A percentile compares a stretch with the other conserved stretches of the same genome.
Conservation (phyloP, 2,113 vertebrate genomes). For the Trematocara zebra region DNA sequence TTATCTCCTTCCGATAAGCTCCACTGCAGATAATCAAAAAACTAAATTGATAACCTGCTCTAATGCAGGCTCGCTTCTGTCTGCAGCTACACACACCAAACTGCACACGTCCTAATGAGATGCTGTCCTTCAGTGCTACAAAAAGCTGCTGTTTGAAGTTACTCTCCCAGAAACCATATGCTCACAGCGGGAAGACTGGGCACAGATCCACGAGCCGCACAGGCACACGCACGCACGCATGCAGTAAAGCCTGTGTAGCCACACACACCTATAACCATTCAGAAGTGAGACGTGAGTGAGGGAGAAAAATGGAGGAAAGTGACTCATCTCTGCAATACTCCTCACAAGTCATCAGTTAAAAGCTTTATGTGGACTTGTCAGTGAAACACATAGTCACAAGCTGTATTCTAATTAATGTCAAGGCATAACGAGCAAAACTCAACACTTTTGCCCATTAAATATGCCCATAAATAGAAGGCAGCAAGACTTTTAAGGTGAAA, state of each 20-base stretch:
- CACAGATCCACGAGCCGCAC: not conserved
- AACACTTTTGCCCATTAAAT: not conserved
- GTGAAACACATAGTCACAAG: not conserved
- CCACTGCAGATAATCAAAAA: conserved; percentile 54
- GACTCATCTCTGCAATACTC: not conserved
- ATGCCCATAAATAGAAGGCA: not conserved
- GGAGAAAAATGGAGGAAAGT: not conserved
- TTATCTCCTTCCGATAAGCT: conserved; percentile 49
- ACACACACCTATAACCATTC: not conserved
- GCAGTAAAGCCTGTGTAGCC: not conserved
- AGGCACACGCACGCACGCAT: not conserved
- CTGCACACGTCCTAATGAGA: conserved; percentile 32
- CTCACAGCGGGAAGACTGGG: not conserved
- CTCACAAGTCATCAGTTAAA: not conserved
- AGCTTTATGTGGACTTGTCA: not conserved
- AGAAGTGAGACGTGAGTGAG: not conserved
- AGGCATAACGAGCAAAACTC: not conserved
- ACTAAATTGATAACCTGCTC: conserved; percentile 40
- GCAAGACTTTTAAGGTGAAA: not conserved
- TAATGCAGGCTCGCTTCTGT: not conserved
- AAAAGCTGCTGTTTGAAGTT: conserved; percentile 36
- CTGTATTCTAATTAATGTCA: not conserved
- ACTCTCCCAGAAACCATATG: conserved; percentile 19
- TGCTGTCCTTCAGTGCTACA: conserved; percentile 16
- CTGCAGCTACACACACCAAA: not conserved